Base-by-base conservation (phyloP, 2,113 vertebrate species). In the Machaerirhynchus nigripectus region DNA sequence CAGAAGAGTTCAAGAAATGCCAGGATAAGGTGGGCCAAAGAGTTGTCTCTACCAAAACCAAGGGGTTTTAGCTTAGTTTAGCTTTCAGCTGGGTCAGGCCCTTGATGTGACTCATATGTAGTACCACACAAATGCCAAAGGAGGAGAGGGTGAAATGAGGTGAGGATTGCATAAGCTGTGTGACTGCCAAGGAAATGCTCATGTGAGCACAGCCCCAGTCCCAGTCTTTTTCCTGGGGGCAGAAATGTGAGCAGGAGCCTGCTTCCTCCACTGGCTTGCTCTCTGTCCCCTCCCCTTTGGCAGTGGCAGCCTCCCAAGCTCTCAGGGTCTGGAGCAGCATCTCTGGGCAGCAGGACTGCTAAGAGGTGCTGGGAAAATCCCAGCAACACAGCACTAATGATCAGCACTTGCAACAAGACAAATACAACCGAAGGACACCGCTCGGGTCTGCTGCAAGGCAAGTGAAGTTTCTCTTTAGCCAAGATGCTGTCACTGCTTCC, bases 71-170 rank as follows among this genome's bases (percentile, higher is more conserved):
- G 68, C 83, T 78, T 26, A 59, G 85, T 74, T 87, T 85, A 47
- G 76, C 56, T 74, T 55, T 74, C 14, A 15, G 71, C 89, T 87
- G 61, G 79, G 79, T 83, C 83, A 88, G 50, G 5, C 65, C 61
- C 59, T 88, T 63, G 75, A 80, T 49, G 55, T 97, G 95, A 96
- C 67, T 93, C 95, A 93, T 6, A 52, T 57, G 50, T 65, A 90
- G 92, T 76, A 94, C 85, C 92, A 97, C 46, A 46, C 1, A 79
- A 63, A 90, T 88, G 86, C 93, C 95, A 92, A 20, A 96, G 73
- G 52, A 96, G 69, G 73, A 94, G 76, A 84, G 93, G 96, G 96
- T 97, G 91, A 97, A 88, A 70, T 37, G 95, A 97, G 96, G 96
- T 95, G 84, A 97, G 56, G 69, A 96, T 95, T 97, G 94, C 94